Percentiles rank a stretch among this genome's conserved stretches.
phyloP scores from a whole-genome alignment of 23 tunicate genomes.

The Phallusia fumigata region DNA sequence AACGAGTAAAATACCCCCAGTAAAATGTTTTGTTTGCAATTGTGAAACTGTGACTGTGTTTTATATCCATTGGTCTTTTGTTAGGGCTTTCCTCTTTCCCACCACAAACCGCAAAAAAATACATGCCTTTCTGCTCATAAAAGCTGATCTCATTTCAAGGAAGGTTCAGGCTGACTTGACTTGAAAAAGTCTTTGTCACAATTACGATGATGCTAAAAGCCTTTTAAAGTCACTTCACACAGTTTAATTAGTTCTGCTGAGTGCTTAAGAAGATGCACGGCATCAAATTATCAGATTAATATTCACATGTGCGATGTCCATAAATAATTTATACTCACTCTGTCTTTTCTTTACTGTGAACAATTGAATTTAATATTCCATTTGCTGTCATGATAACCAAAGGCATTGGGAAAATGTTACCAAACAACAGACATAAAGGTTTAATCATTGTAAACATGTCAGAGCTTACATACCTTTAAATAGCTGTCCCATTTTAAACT shows the following conservation, averaged over 20 bases:
- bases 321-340: background rate
- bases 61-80: too few relatives aligned
- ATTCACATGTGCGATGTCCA: background rate
- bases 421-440: too few relatives aligned
- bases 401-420: too few relatives aligned
- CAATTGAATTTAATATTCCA: background rate
- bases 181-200: background rate
- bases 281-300: background rate
- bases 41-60: too few relatives aligned
- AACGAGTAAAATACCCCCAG: too few relatives aligned
- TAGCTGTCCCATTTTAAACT: too few relatives aligned
- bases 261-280: background rate
- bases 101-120: too few relatives aligned
- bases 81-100: too few relatives aligned
- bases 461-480: too few relatives aligned
- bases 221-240: background rate
- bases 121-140: background rate
- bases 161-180: background rate
- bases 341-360: background rate
- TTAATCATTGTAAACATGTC: too few relatives aligned
- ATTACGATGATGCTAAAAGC: background rate
- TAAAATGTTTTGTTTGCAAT: too few relatives aligned
- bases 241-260: background rate
- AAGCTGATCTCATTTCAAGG: background rate
- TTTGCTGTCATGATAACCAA: background rate